Evolutionary conservation across 1,140 invertebrate genomes (phyloP).

Genomic region (Cephus cinctus): DNA sequence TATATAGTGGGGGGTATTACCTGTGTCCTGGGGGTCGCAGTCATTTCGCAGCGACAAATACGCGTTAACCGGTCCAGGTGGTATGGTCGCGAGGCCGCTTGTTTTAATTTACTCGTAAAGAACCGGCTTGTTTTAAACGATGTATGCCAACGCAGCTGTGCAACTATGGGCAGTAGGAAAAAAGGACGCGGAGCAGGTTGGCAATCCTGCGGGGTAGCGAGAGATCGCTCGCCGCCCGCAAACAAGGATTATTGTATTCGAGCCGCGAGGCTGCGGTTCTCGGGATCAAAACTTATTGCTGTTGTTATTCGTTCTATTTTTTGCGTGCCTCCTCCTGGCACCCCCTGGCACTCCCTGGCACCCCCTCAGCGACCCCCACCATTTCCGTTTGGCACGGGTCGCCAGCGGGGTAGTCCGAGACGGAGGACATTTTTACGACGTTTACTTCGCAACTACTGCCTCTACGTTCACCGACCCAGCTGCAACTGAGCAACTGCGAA

Average conservation of each 20-base stretch:
- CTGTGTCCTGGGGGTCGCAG: background rate
- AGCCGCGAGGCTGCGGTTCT: background rate
- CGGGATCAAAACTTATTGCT: slow-evolving; percentile 8
- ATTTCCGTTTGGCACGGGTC: too few species aligned
- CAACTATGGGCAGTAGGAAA: background rate
- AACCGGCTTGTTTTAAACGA: slow-evolving; percentile 11
- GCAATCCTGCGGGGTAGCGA: background rate
- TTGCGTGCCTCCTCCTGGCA: too few species aligned
- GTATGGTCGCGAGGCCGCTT: background rate
- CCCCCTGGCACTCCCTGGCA: too few species aligned
- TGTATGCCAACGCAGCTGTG: slow-evolving; percentile 11
- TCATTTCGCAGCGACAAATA: background rate
- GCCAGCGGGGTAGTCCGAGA: too few species aligned
- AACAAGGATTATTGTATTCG: slow-evolving; percentile 20
- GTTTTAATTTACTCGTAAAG: slow-evolving; percentile 18
- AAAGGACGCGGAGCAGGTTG: background rate
- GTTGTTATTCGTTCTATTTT: slow-evolving; percentile 28
- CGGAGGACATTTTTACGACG: background rate
- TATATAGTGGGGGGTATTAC: too few species aligned
- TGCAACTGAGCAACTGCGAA: too few species aligned
- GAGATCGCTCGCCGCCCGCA: slow-evolving; percentile 2
- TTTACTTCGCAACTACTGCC: too few species aligned
- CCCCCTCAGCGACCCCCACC: too few species aligned
- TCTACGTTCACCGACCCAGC: too few species aligned
- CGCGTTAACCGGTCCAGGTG: background rate